Evolutionary conservation across 2,113 vertebrate genomes (phyloP).

Genomic region (Syngnathus scovelli): DNA sequence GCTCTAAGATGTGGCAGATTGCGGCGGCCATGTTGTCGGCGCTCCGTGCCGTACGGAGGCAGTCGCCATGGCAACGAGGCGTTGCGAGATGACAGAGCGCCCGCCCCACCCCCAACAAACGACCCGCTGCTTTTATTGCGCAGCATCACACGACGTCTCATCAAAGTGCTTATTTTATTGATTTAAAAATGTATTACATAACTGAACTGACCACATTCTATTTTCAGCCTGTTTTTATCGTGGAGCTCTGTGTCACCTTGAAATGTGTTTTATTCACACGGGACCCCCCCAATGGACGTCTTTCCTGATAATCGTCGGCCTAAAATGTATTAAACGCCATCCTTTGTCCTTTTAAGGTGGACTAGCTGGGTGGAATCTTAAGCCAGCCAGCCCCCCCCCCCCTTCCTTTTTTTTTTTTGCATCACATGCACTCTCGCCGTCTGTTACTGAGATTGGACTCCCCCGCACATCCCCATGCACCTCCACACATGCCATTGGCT

Average conservation of each 20-base stretch:
- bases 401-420: background rate
- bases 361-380: constrained; percentile 24
- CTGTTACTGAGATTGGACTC: constrained; percentile 36
- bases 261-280: background rate
- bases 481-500: constrained; percentile 43
- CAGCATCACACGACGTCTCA: background rate
- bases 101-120: constrained; percentile 30
- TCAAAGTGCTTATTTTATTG: background rate
- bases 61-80: constrained; percentile 73
- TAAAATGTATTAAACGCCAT: constrained; percentile 26
- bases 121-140: constrained; percentile 13
- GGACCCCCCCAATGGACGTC: background rate
- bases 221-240: background rate
- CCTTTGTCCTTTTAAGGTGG: constrained; percentile 57
- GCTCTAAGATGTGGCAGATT: constrained; percentile 23
- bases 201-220: background rate
- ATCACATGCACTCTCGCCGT: constrained; percentile 20
- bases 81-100: constrained; percentile 51
- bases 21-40: constrained; percentile 66
- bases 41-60: constrained; percentile 50
- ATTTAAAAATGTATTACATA: background rate
- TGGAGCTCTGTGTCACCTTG: background rate
- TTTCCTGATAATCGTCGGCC: background rate
- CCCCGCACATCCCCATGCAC: constrained; percentile 28
- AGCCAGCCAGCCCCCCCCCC: no score